Evolutionary conservation across 2,888 invertebrate species (phyloP), one percentile per base, ranked within the genome.

Genomic region (Itoplectis maculator): DNA sequence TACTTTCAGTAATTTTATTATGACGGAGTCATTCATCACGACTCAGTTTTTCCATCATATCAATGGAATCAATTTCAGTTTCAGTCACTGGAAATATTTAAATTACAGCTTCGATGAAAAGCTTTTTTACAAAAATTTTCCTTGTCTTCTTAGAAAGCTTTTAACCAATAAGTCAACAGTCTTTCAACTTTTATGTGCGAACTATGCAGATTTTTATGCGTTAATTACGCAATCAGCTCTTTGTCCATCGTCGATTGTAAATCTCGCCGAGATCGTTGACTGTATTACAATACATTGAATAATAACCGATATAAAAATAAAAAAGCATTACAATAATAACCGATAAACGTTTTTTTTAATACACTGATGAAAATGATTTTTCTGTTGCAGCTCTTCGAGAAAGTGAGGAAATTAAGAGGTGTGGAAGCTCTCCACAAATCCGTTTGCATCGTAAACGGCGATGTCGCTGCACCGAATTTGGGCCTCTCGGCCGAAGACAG

Each of bases 401-500:
- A 95, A 87, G 93, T 98, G 0, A 96, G 96, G 85, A 92, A 94
- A 47, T 90, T 95, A 85, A 94, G 95, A 13, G 97, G 96, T 0
- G 94, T 96, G 0, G 93, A 94, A 3, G 93, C 94, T 0, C 93
- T 96, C 0, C 91, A 96, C 61, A 94, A 94, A 82, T 96, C 97
- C 92, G 94, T 98, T 81, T 93, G 94, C 18, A 95, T 97, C 5
- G 95, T 99, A 5, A 92, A 94, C 5, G 97, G 97, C 0, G 97
- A 98, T 92, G 96, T 96, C 0, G 93, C 94, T 8, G 93, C 94
- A 40, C 94, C 95, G 0, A 96, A 95, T 81, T 93, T 98, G 63
- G 97, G 96, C 0, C 93, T 98, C 65, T 95, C 95, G 0, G 92
- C 94, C 0, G 94, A 95, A 15, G 96, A 97, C 90, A 94, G 96